Evolutionary conservation across 92 coral and sea anemone species (phyloP).

Genomic region (Epizoanthus fatuus): DNA sequence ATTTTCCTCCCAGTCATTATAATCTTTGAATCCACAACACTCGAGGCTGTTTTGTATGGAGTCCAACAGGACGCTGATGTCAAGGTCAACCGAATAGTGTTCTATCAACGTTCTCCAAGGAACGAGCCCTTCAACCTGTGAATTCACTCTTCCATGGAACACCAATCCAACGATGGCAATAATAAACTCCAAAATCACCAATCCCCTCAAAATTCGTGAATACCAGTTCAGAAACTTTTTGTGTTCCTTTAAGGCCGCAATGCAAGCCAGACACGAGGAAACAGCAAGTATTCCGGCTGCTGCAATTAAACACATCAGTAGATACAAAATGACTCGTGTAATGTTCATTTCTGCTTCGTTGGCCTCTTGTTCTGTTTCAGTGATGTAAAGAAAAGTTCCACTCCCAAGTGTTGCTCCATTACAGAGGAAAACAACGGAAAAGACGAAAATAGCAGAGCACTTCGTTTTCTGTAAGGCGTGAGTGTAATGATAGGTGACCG

Average conservation of each 20-base stretch:
- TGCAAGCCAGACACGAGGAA: slow-evolving; percentile 24
- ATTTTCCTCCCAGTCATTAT: slow-evolving; percentile 69
- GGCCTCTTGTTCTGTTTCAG: slow-evolving; percentile 7
- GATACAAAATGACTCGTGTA: background rate
- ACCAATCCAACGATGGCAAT: slow-evolving; percentile 22
- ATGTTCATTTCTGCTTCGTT: slow-evolving; percentile 13
- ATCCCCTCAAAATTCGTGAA: slow-evolving; percentile 4
- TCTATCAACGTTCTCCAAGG: slow-evolving; percentile 49
- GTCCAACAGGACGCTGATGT: slow-evolving; percentile 32
- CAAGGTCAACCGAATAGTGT: slow-evolving; percentile 41
- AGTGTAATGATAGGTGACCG: background rate
- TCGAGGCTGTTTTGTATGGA: slow-evolving; percentile 54
- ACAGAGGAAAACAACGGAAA: background rate
- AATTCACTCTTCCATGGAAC: background rate
- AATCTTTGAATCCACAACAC: slow-evolving; percentile 69
- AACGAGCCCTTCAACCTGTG: slow-evolving; percentile 33
- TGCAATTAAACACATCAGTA: background rate
- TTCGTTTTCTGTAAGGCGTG: background rate
- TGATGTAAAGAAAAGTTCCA: slow-evolving; percentile 29
- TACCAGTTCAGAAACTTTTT: slow-evolving; percentile 8
- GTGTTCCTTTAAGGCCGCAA: slow-evolving; percentile 12
- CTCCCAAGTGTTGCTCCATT: slow-evolving; percentile 5
- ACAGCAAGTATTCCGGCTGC: background rate
- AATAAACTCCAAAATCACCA: slow-evolving; percentile 11
- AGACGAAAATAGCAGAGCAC: slow-evolving; percentile 10